These are phyloP conservation scores for Eulithis prunata DNA, from an alignment of 2,888 invertebrate species.

Conservation along the genomic window DNA sequence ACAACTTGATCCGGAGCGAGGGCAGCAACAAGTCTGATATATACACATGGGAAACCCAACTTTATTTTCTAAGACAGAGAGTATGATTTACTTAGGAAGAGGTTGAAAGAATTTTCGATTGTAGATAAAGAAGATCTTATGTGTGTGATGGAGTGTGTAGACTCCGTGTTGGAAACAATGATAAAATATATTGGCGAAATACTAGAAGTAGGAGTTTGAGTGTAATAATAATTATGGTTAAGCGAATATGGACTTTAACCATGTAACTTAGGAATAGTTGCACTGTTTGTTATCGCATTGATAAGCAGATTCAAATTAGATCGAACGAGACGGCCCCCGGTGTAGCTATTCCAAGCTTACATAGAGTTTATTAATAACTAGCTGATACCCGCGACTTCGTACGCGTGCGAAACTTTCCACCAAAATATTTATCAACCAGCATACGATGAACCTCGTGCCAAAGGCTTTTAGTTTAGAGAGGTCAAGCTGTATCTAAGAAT, in stretches of 20 bases:
- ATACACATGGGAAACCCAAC: slow-evolving; percentile 59
- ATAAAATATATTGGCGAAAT: slow-evolving; percentile 47
- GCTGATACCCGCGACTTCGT: too few relatives aligned
- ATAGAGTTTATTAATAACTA: too few relatives aligned
- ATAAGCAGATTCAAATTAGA: too few relatives aligned
- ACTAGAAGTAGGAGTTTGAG: slow-evolving; percentile 40
- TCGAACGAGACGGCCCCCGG: too few relatives aligned
- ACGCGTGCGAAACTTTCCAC: too few relatives aligned
- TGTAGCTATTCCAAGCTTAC: too few relatives aligned
- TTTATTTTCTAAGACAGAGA: slow-evolving; percentile 54
- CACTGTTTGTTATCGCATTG: too few relatives aligned
- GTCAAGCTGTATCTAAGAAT: too few relatives aligned
- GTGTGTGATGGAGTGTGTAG: slow-evolving; percentile 67
- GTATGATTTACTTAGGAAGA: slow-evolving; percentile 52
- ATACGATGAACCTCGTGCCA: too few relatives aligned
- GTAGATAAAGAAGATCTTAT: slow-evolving; percentile 65
- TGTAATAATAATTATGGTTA: slow-evolving; percentile 39
- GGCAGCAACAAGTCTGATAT: slow-evolving; percentile 75
- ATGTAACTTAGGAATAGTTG: too few relatives aligned
- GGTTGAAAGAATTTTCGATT: slow-evolving; percentile 59
- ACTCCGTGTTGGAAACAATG: slow-evolving; percentile 48
- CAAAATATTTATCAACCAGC: too few relatives aligned
- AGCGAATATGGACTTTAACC: not conserved
- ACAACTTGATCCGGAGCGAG: slow-evolving; percentile 76
- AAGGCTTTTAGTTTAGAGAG: too few relatives aligned